Base-by-base conservation (phyloP, 2,888 invertebrate genomes). In the Colletes collaris region DNA sequence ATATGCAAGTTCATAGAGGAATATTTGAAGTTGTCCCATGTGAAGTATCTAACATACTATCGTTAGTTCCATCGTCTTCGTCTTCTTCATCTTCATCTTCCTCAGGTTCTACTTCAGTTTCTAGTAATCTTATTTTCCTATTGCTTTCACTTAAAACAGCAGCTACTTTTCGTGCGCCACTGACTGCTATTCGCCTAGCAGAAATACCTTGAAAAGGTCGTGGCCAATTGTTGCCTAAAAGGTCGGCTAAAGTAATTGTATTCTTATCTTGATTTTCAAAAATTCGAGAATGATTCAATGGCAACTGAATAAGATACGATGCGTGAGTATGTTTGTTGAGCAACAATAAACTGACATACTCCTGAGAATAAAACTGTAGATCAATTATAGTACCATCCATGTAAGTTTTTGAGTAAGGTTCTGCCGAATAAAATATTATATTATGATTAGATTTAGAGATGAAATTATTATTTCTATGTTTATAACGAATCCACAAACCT, bases 61-160 rank as follows among this genome's bases (percentile, higher is more conserved):
- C 82, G 11, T 87, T 74, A 46, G 86, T 88, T 46, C 79, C 84
- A 62, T 81, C 86, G 53, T 91, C 91, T 40, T 91, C 93, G 27
- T 94, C 94, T 4, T 93, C 95, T 67, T 96, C 96, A 52, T 97
- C 97, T 71, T 98, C 98, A 81, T 98, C 98, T 74, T 97, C 97
- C 73, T 97, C 97, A 37, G 97, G 98, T 90, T 98, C 98, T 0
- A 96, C 97, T 94, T 98, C 98, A 96, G 98, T 98, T 93, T 98
- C 98, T 91, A 97, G 97, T 63, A 98, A 95, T 80, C 97, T 94
- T 58, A 98, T 96, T 92, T 97, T 97, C 76, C 97, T 95, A 69
- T 94, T 94, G 87, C 95, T 97, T 86, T 97, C 96, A 16, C 97
- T 96, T 55, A 98, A 93, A 62, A 98, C 95, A 55, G 98, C 97